These are phyloP conservation scores for Lysandra bellargus DNA, from an alignment of 2,888 invertebrate species.

Conservation along the genomic window DNA sequence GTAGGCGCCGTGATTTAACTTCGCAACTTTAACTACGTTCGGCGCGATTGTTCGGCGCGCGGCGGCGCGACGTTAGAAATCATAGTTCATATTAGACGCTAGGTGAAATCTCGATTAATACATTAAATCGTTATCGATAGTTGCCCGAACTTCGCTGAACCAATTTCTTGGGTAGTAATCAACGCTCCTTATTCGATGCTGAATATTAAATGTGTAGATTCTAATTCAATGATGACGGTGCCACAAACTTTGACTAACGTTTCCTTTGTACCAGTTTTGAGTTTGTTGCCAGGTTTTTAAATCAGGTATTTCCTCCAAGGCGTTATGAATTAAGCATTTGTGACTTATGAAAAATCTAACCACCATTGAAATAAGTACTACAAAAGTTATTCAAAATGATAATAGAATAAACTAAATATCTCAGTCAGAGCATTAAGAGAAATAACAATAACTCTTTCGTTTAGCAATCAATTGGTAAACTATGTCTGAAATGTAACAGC, in stretches of 20 bases:
- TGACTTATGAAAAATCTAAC: neutral
- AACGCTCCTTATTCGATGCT: neutral
- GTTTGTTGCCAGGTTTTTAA: neutral
- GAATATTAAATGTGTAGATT: slow-evolving; percentile 11
- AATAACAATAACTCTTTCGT: slow-evolving; percentile 1
- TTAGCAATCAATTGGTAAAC: neutral
- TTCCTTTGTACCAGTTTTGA: neutral
- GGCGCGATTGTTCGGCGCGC: slow-evolving; percentile 74
- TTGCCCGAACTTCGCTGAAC: slow-evolving; percentile 55
- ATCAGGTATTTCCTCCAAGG: neutral
- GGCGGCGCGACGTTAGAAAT: slow-evolving; percentile 53
- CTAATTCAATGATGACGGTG: slow-evolving; percentile 2
- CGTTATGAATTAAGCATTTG: neutral
- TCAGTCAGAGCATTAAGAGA: too few relatives aligned
- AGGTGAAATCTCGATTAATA: slow-evolving; percentile 80
- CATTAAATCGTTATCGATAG: slow-evolving; percentile 70
- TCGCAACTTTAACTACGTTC: slow-evolving; percentile 64
- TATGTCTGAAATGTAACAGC: neutral
- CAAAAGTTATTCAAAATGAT: neutral
- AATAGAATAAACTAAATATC: too few relatives aligned
- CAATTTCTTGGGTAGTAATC: slow-evolving; percentile 11
- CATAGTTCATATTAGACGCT: slow-evolving; percentile 74
- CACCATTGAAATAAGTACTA: neutral
- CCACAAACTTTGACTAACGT: slow-evolving; percentile 42
- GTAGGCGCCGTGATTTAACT: slow-evolving; percentile 72